Evolutionary conservation across 2,797 vertebrate genomes (phyloP).

Genomic region (Falco peregrinus): DNA sequence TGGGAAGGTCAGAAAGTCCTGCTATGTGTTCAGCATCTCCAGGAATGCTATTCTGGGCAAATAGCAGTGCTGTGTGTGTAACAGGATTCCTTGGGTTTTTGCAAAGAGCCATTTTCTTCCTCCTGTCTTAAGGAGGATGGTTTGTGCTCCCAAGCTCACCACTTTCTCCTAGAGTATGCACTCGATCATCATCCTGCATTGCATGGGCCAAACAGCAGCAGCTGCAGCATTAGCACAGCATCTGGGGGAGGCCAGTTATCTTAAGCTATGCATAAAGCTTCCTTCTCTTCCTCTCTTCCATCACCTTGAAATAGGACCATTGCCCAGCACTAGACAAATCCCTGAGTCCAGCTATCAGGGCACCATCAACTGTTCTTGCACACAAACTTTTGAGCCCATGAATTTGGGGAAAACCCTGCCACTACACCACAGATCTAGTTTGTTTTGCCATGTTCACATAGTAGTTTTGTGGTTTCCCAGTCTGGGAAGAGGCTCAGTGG

Average conservation of each 20-base stretch:
- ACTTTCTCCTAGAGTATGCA: not conserved
- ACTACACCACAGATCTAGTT: not conserved
- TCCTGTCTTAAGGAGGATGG: not conserved
- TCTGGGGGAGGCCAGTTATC: not conserved
- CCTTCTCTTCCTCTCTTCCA: not conserved
- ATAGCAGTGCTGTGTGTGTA: not conserved
- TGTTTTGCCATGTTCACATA: not conserved
- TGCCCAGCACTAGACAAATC: not conserved
- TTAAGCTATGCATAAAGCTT: not conserved
- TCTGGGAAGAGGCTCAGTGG: not conserved
- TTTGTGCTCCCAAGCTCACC: not conserved
- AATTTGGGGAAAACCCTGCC: not conserved
- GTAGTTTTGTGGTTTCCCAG: not conserved
- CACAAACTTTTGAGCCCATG: not conserved
- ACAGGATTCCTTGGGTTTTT: not conserved
- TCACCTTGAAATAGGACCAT: not conserved
- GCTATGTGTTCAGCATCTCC: not conserved
- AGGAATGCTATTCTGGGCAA: not conserved
- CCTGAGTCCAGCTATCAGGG: not conserved
- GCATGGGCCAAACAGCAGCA: not conserved
- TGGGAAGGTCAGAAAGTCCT: not conserved
- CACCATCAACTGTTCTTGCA: not conserved
- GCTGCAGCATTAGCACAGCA: not conserved
- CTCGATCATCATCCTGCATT: not conserved
- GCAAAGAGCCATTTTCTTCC: not conserved